phyloP scores from a whole-genome alignment of 2,888 invertebrate species.

The Rhagophthalmus giganteus region DNA sequence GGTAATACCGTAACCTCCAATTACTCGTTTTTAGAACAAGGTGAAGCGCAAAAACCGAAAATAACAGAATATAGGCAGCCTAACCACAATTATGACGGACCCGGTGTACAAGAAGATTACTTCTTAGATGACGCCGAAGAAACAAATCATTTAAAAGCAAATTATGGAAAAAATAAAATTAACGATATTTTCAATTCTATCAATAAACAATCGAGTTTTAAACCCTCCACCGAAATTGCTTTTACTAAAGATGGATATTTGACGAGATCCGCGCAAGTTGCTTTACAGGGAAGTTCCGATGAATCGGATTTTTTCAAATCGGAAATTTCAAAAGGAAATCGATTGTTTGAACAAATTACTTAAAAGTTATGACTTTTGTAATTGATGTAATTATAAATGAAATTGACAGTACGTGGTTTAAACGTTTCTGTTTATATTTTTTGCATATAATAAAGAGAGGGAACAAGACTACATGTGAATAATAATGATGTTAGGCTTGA shows the following conservation, averaged over 20 bases:
- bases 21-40: constrained; percentile 1
- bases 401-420: no score
- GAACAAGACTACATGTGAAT: no score
- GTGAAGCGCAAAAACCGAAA: not conserved
- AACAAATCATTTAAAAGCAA: no score
- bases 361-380: not conserved
- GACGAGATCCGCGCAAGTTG: not conserved
- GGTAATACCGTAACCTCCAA: not conserved
- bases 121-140: not conserved
- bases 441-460: no score
- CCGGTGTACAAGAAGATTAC: constrained; percentile 18
- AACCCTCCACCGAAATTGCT: not conserved
- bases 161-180: not conserved
- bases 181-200: not conserved
- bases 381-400: no score
- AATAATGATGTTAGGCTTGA: no score
- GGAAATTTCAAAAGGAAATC: not conserved
- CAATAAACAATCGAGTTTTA: not conserved
- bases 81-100: constrained; percentile 39
- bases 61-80: constrained; percentile 11
- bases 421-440: no score
- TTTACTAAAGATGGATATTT: not conserved
- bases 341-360: not conserved
- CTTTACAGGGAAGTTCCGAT: not conserved
- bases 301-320: not conserved